Base-by-base conservation (phyloP, 35 echinoderm and acorn worm genomes). In the Anneissia japonica region DNA sequence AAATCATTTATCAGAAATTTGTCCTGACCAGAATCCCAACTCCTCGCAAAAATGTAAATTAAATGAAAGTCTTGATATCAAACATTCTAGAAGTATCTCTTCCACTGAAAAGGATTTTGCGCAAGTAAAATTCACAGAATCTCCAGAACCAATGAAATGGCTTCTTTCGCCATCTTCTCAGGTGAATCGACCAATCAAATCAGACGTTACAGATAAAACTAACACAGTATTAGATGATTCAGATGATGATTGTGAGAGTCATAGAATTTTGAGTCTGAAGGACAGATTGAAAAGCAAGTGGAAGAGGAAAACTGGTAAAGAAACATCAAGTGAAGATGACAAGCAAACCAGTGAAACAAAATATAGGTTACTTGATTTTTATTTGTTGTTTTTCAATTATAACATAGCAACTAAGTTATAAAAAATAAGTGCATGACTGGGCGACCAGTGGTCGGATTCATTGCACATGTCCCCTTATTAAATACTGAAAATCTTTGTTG, bases 81-180 rank as follows among this genome's bases (percentile, higher is more conserved):
- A 45, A 45, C 16, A 4, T 7, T 4, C 40, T 7, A 43, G 14
- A 43, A 43, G 40, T 43, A 43, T 6, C 40, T 43, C 40, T 6
- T 14, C 40, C 4, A 43, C 4, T 43, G 40, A 43, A 14, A 43
- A 43, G 4, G 4, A 6, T 43, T 43, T 14, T 6, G 40, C 40
- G 14, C 4, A 43, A 6, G 40, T 43, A 14, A 14, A 43, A 14
- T 43, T 43, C 40, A 43, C 83, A 76, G 83, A 85, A 73, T 72
- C 83, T 28, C 16, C 13, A 36, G 46, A 85, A 75, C 83, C 83
- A 36, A 75, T 85, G 21, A 85, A 19, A 75, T 85, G 83, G 83
- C 64, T 85, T 74, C 29, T 85, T 16, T 72, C 83, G 13, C 83
- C 83, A 14, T 55, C 83, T 35, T 36, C 46, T n/a, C n/a, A n/a